phyloP scores from a whole-genome alignment of 2,797 vertebrate species.

The Amazona ochrocephala region DNA sequence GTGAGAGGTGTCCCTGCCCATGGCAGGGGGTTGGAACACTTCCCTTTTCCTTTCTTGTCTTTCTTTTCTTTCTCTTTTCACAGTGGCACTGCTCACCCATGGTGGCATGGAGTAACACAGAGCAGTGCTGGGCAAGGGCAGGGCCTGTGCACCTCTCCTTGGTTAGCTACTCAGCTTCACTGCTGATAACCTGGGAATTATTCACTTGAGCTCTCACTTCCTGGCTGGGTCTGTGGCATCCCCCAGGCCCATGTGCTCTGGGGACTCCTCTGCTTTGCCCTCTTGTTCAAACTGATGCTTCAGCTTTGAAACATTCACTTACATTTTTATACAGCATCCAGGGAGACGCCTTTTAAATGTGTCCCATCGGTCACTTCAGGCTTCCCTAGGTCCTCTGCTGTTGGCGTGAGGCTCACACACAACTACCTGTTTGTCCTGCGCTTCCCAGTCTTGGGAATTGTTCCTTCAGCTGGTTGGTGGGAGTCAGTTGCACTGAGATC shows the following conservation, averaged over 20 bases:
- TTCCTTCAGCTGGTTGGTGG: background rate
- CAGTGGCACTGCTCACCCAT: background rate
- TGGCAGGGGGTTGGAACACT: background rate
- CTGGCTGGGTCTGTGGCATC: background rate
- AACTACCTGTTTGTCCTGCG: background rate
- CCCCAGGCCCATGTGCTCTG: background rate
- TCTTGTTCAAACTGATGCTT: background rate
- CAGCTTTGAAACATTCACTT: background rate
- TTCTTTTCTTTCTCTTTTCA: background rate
- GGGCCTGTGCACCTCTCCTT: background rate
- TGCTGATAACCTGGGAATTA: background rate
- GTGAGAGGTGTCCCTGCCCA: background rate
- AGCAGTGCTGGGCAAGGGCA: background rate
- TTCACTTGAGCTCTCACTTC: background rate
- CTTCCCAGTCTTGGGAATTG: background rate
- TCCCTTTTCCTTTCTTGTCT: background rate
- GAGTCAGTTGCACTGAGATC: background rate
- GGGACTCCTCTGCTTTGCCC: background rate
- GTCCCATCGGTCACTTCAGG: background rate
- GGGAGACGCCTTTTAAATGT: background rate
- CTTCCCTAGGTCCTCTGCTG: background rate
- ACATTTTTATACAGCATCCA: accelerated
- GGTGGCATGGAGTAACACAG: background rate
- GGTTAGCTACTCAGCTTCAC: background rate
- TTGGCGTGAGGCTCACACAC: background rate